Evolutionary conservation across 1,140 invertebrate genomes (phyloP), one percentile per base, ranked within the genome.

Genomic region (Brachionus rotundiformis): DNA sequence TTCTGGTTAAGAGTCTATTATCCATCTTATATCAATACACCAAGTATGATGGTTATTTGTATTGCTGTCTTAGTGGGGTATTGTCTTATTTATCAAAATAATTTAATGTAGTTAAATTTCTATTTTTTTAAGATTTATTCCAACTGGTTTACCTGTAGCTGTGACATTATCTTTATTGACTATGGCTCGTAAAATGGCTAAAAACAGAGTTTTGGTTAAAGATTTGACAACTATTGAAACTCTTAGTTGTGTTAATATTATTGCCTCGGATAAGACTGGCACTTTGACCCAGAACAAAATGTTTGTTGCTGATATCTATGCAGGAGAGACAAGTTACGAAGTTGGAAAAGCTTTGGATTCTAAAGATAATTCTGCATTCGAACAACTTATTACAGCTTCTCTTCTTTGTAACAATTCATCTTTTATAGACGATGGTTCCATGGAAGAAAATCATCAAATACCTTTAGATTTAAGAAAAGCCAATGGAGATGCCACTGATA

Each of bases 221-320:
- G 44, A 73, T 44, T 44, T 73, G n/a, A 16, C 13, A 3, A 47
- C 39, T 25, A 73, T 73, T 13, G 68, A 73, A 25, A 73, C 68
- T 25, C 13, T 73, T 11, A 73, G 68, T 27, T 73, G 68, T 73
- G 68, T 73, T 0, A 73, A 73, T 47, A 10, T 73, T 2, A 73
- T 73, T 44, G 68, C 68, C 4, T 73, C 68, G 4, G 68, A 73
- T 23, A 73, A 73, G 29, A 73, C 68, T 13, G 68, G 68, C 7
- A 73, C 68, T 23, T 23, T 73, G 4, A 73, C 68, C 23, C 68
- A 73, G 44, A 73, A 73, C 27, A 73, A 47, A 73, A 73, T 73
- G 68, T 73, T 73, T 73, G 68, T 73, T 44, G 68, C 36, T 3
- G 44, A 73, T 71, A 61, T 85, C 7, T 86, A 85, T 83, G 76